Percentiles rank a stretch among this genome's conserved stretches.
Conservation (phyloP, 2,888 invertebrate species). For the Phasia obesa region DNA sequence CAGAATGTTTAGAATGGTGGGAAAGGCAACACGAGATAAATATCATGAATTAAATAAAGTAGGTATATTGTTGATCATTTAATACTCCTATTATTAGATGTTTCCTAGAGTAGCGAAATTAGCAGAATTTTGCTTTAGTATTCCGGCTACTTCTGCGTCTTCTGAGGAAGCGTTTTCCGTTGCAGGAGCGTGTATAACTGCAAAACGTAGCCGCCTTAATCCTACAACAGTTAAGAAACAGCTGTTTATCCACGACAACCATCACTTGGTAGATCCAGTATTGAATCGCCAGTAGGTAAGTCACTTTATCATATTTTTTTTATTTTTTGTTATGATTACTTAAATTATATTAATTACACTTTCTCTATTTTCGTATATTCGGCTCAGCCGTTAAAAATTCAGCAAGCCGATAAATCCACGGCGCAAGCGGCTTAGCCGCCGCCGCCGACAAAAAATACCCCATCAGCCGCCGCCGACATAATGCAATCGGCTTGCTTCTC, state of each 20-base stretch:
- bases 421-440: no score
- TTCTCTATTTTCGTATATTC: no score
- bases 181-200: conserved; percentile 30
- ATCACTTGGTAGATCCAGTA: conserved; percentile 36
- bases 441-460: no score
- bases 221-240: conserved; percentile 26
- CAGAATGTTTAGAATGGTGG: conserved; percentile 45
- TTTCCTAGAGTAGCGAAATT: conserved; percentile 35
- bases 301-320: no score
- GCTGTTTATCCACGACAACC: conserved; percentile 28
- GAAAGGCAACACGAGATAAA: conserved; percentile 21
- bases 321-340: no score
- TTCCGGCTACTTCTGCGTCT: conserved; percentile 6
- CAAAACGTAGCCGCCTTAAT: conserved; percentile 20
- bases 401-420: no score
- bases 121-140: conserved; percentile 27
- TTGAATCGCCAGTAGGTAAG: no score
- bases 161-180: conserved; percentile 41
- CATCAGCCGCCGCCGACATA: no score
- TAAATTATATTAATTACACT: no score
- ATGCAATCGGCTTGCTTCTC: no score
- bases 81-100: not conserved
- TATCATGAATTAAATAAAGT: not conserved
- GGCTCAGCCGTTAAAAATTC: no score
- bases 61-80: not conserved